Conservation (phyloP, 1,140 invertebrate genomes). For the Caenorhabditis inopinata region DNA sequence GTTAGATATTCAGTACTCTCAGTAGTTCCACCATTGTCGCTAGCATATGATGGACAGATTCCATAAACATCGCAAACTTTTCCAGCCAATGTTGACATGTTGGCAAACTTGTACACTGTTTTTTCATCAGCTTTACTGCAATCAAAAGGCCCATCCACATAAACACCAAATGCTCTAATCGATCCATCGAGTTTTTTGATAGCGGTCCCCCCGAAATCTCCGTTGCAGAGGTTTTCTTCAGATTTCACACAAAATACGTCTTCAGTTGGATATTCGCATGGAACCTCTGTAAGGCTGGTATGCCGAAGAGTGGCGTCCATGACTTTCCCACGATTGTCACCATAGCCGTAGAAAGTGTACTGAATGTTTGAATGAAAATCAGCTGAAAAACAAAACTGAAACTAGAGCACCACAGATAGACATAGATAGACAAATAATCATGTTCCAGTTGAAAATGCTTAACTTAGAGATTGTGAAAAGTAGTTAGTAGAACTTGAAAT, state of each 20-base stretch:
- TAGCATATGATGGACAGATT: background rate
- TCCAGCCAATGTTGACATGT: background rate
- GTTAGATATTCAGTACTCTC: too few relatives aligned
- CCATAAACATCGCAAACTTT: background rate
- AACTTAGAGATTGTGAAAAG: too few relatives aligned
- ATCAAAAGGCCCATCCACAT: conserved; percentile 1
- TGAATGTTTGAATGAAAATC: background rate
- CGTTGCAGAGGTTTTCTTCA: background rate
- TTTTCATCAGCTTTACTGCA: background rate
- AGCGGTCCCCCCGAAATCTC: background rate
- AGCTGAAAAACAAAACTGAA: too few relatives aligned
- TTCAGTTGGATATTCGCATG: background rate
- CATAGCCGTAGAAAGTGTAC: background rate
- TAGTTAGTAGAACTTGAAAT: too few relatives aligned
- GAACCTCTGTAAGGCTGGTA: background rate
- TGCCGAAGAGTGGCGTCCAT: background rate
- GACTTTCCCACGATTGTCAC: background rate
- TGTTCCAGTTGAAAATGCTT: too few relatives aligned
- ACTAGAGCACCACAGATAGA: too few relatives aligned
- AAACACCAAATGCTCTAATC: background rate
- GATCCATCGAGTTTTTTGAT: background rate
- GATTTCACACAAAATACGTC: background rate
- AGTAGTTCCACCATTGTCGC: background rate
- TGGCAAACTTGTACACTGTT: background rate
- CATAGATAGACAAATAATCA: too few relatives aligned